These are phyloP conservation scores for Lasius fuliginosus DNA, from an alignment of 2,888 invertebrate genomes.

Conservation along the genomic window DNA sequence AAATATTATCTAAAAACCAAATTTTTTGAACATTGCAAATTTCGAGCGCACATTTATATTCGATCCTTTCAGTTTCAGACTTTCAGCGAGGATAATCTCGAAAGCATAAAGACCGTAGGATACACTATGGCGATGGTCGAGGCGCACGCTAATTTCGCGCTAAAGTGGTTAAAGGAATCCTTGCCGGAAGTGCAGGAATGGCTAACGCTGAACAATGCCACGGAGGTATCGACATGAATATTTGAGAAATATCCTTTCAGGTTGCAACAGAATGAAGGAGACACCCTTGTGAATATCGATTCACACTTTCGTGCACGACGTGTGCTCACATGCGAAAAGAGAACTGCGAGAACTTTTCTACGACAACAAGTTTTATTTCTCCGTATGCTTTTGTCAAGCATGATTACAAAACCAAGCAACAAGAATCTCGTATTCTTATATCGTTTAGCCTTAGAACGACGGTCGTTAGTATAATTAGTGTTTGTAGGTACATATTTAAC, in stretches of 20 bases:
- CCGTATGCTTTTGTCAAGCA: slow-evolving; percentile 85
- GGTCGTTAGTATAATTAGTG: slow-evolving; percentile 70
- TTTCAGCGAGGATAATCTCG: slow-evolving; percentile 78
- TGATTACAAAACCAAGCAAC: slow-evolving; percentile 87
- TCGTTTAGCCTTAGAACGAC: slow-evolving; percentile 82
- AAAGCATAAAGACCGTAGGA: slow-evolving; percentile 78
- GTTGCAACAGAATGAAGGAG: background rate
- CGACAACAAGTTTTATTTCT: slow-evolving; percentile 85
- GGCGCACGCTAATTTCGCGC: slow-evolving; percentile 79
- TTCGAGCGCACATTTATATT: background rate
- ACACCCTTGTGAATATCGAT: background rate
- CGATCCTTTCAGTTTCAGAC: slow-evolving; percentile 77
- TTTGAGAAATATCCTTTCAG: background rate
- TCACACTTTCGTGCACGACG: background rate
- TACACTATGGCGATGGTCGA: slow-evolving; percentile 79
- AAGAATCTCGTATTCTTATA: slow-evolving; percentile 82
- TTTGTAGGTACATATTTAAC: slow-evolving; percentile 83
- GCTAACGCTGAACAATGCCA: slow-evolving; percentile 57
- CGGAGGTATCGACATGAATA: slow-evolving; percentile 31
- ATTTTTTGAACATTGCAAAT: background rate
- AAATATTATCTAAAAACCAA: slow-evolving; percentile 51
- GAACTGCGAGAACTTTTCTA: slow-evolving; percentile 74
- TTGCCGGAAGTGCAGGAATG: slow-evolving; percentile 73
- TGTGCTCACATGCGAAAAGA: slow-evolving; percentile 4
- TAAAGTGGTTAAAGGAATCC: slow-evolving; percentile 77